These are phyloP conservation scores for Aspidoscelis tigris DNA, from an alignment of 2,113 vertebrate species.

Conservation along the genomic window DNA sequence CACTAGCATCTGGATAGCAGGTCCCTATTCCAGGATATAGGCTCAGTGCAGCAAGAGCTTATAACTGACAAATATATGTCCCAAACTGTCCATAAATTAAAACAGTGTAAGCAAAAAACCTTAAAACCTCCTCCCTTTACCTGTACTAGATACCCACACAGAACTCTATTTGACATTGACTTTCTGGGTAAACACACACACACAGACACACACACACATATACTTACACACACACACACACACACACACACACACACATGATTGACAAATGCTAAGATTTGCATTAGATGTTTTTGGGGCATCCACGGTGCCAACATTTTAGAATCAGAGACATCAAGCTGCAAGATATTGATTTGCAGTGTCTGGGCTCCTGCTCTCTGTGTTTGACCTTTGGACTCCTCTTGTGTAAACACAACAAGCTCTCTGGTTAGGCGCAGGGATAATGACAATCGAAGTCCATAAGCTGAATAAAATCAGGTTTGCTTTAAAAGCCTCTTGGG, in stretches of 20 bases:
- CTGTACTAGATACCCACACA: background rate
- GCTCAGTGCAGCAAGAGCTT: too few species aligned
- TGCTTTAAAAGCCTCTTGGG: conserved; percentile 67
- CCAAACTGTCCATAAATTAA: background rate
- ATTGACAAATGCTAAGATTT: conserved; percentile 47
- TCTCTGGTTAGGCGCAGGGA: conserved; percentile 58
- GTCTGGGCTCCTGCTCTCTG: conserved; percentile 65
- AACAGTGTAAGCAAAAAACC: background rate
- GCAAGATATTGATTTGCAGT: conserved; percentile 73
- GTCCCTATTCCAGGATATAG: too few species aligned
- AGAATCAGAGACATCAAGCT: conserved; percentile 57
- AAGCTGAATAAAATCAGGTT: conserved; percentile 55
- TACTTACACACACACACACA: too few species aligned
- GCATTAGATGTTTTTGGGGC: conserved; percentile 49
- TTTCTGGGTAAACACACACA: background rate
- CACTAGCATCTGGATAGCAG: too few species aligned
- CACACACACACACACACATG: background rate
- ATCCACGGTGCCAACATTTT: conserved; percentile 57
- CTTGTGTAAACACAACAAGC: conserved; percentile 64
- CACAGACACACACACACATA: too few species aligned
- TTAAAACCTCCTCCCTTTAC: too few species aligned
- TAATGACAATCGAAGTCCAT: conserved; percentile 62
- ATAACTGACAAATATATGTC: too few species aligned
- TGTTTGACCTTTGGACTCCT: conserved; percentile 61
- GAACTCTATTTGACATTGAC: background rate